Base-by-base conservation (phyloP, 30 jellyfish, hydroid and myxozoan genomes). In the Catostylus mosaicus region DNA sequence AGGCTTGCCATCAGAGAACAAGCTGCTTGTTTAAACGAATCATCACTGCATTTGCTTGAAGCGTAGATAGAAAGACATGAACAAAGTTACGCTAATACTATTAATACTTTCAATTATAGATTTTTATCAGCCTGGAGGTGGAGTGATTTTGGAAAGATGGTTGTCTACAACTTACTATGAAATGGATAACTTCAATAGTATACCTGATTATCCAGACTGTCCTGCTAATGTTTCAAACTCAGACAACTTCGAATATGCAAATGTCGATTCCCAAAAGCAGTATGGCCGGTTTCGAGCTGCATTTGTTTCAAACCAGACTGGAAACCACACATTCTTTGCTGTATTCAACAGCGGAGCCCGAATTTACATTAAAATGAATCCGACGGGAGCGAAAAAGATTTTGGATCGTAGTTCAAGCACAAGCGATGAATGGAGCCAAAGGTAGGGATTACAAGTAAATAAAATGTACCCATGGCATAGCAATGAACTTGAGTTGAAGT, bases 151-250 rank as follows among this genome's bases (percentile, higher is more conserved):
- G 3, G 90, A 79, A 32, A 45, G 66, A 47, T 79, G 90, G 90
- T n/a, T 19, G 27, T 22, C 64, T 52, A 4, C 75, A 64, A 46
- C 27, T 18, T 22, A 38, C 36, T 23, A 63, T 23, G 36, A 73
- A 4, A 12, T 79, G 52, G 56, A 30, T 19, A 40, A 79, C 34
- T 62, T 79, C 33, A 66, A 70, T 11, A 33, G 66, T 16, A 79
- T 79, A 36, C 75, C 90, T 1, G 71, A 79, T 56, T 79, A 63
- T 45, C 90, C 90, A 64, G 37, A 66, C 37, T 79, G 90, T 35
- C 90, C 90, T 11, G 56, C 57, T 1, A 7, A 22, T 30, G 75
- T 79, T 29, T 59, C 70, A 52, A 38, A 79, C 34, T 64, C 82
- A 1, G 60, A 79, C 82, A 79, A 40, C 20, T 79, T 79, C 43